These are phyloP conservation scores for Cryptoleucopteryx plumbea DNA, from an alignment of 2,113 vertebrate species.

Conservation along the genomic window DNA sequence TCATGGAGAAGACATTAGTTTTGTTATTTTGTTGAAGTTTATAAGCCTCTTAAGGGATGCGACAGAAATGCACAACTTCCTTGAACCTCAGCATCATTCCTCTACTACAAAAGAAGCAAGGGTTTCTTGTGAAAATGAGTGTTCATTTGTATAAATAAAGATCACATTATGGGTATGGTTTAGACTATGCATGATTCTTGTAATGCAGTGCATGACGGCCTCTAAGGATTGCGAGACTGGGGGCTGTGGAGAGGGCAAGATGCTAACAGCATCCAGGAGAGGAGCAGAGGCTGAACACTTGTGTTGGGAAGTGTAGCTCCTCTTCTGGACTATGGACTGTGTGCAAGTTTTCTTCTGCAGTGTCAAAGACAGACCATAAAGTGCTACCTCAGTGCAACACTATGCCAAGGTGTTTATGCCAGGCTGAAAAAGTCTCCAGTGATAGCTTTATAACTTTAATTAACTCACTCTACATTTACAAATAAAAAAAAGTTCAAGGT, in stretches of 20 bases:
- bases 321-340: neutral
- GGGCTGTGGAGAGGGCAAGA: neutral
- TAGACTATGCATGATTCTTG: neutral
- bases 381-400: neutral
- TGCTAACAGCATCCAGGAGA: neutral
- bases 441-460: neutral
- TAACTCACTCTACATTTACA: neutral
- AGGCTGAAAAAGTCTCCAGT: neutral
- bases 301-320: neutral
- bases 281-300: neutral
- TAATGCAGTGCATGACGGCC: neutral
- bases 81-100: neutral
- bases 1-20: neutral
- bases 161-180: neutral
- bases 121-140: neutral
- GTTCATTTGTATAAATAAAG: neutral
- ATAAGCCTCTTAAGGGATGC: neutral
- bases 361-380: neutral
- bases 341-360: neutral
- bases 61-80: neutral
- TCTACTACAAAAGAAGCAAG: neutral
- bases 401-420: neutral
- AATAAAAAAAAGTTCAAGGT: neutral
- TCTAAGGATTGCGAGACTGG: accelerated
- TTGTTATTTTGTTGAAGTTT: neutral